Evolutionary conservation across 1,140 invertebrate genomes (phyloP).

Genomic region (Cephus cinctus): DNA sequence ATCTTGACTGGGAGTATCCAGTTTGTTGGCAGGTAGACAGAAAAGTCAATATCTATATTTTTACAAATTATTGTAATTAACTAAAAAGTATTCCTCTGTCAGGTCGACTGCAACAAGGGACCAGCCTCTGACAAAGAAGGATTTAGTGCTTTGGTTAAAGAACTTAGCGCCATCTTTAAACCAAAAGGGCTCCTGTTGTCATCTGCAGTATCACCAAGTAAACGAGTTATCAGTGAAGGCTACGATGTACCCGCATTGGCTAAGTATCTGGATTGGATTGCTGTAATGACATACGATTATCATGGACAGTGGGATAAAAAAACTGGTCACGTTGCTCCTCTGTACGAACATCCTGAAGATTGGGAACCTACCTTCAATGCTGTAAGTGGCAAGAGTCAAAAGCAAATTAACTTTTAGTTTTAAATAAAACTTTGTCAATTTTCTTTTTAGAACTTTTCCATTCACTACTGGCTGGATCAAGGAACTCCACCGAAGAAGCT

Average conservation of each 20-base stretch:
- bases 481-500: constrained; percentile 64
- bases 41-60: not conserved
- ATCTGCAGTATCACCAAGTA: constrained; percentile 82
- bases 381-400: no score
- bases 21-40: constrained; percentile 61
- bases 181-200: constrained; percentile 72
- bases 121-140: constrained; percentile 73
- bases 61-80: not conserved
- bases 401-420: no score
- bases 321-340: constrained; percentile 83
- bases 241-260: constrained; percentile 62
- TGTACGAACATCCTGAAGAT: constrained; percentile 74
- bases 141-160: constrained; percentile 70
- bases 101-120: constrained; percentile 77
- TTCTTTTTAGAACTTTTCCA: constrained; percentile 58
- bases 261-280: constrained; percentile 70
- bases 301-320: constrained; percentile 90
- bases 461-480: constrained; percentile 63
- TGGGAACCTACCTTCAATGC: constrained; percentile 74
- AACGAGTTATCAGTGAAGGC: constrained; percentile 76
- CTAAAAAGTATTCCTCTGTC: not conserved
- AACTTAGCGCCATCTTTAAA: constrained; percentile 70
- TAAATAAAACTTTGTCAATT: not conserved
- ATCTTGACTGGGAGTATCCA: constrained; percentile 70
- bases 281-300: constrained; percentile 89